Base-by-base conservation (phyloP, 1,140 invertebrate species). In the Caerostris darwini region DNA sequence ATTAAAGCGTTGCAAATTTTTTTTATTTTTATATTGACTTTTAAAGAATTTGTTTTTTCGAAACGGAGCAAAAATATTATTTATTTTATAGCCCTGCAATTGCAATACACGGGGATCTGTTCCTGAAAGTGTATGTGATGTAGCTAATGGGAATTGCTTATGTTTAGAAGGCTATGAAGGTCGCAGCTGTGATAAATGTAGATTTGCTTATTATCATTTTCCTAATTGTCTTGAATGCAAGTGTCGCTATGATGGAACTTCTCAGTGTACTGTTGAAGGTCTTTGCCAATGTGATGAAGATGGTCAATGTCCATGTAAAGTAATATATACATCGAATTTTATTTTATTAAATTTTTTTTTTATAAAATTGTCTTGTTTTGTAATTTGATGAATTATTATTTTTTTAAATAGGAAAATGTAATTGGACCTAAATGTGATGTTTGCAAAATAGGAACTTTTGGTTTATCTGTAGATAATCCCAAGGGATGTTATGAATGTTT, bases 301-400 rank as follows among this genome's bases (percentile, higher is more conserved):
- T 94, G 99, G 99, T 19, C 97, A 98, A 95, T 99, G 99, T 96
- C 97, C 97, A 10, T 99, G 99, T 96, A 98, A 98, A 96, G 97
- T 98, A 95, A 85, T 19, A 19, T 56, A n/a, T 57, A 12, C 50
- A 8, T 77, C 34, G 12, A 3, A 3, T 34, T 77, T 50, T 5
- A 3, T 50, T 8, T 77, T 77, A 12, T 34, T 5, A 71, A 81
- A 81, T 10, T 0, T 3, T 54, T 88, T 50, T 6, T 61, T 88
- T 8, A 64, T 56, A 53, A 83, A 12, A 94, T 59, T 58, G 71
- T 34, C 90, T 85, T 34, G 57, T 56, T 53, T n/a, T 10, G 87
- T 10, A 56, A 34, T 57, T 7, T 94, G 87, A n/a, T 64, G 12
- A 50, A 7, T 54, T 82, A 7, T 34, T n/a, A 19, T 93, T 93